Base-by-base conservation (phyloP, 2,113 vertebrate species). In the Archocentrus centrarchus region DNA sequence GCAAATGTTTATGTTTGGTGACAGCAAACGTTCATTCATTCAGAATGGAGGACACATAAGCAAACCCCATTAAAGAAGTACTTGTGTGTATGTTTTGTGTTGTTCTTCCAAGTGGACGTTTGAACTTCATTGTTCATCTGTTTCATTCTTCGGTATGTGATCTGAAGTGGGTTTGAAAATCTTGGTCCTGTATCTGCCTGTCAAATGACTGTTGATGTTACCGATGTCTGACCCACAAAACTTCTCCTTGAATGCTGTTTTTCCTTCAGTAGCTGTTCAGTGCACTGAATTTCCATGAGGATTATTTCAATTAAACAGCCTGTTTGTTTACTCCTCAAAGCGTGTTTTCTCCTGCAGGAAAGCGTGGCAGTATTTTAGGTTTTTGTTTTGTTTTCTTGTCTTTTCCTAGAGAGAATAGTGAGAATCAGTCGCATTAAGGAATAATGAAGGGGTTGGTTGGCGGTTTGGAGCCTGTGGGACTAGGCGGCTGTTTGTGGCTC, bases 251-350 rank as follows among this genome's bases (percentile, higher is more conserved):
- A 17, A n/a, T 58, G 50, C 59, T 41, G 27, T 13, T 58, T 81
- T 86, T 79, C n/a, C 79, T 88, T 37, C 68, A 44, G 80, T 22
- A 18, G 57, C 60, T 60, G 22, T 11, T 57, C 35, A 22, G 57
- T 63, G 24, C 15, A 14, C 70, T 53, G 37, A 88, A 81, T 86
- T 90, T 89, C 85, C 83, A 35, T 79, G 78, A 87, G 79, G 82
- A 92, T 91, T 89, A 81, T 90, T 91, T 83, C 27, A 84, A 86
- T 87, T 82, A 90, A 92, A 89, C 68, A 44, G 60, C 2, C 44
- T 88, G 79, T 88, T 88, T 90, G 81, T 27, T 82, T 17, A 17
- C 55, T 68, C 37, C 79, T 57, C 79, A 79, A 90, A 81, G 24
- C 63, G 80, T 89, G 82, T 87, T 76, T 80, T 41, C 44, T 88